phyloP scores from a whole-genome alignment of 2,888 invertebrate genomes.

The Drosophila macrospina region DNA sequence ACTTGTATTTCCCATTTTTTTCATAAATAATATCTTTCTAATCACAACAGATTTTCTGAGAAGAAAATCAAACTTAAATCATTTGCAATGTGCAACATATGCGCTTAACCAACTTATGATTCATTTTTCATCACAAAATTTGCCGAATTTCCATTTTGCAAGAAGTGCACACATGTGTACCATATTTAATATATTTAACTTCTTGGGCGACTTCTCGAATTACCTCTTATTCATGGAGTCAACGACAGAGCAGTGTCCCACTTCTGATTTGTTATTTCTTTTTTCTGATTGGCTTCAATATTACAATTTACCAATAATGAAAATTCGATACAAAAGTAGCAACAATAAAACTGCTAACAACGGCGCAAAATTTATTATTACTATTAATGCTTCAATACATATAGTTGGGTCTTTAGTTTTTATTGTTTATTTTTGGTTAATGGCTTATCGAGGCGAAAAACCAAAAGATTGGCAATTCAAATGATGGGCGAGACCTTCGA shows the following conservation, averaged over 20 bases:
- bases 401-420: slow-evolving; percentile 9
- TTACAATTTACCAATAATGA: slow-evolving; percentile 66
- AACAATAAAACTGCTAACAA: slow-evolving; percentile 55
- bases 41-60: too few relatives aligned
- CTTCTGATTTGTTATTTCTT: slow-evolving; percentile 47
- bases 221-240: slow-evolving; percentile 25
- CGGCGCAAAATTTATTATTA: slow-evolving; percentile 50
- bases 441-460: slow-evolving; percentile 43
- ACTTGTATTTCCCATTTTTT: too few relatives aligned
- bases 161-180: slow-evolving; percentile 3
- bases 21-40: too few relatives aligned
- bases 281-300: slow-evolving; percentile 38
- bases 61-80: neutral
- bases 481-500: slow-evolving; percentile 66
- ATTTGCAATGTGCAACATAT: neutral
- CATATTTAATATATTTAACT: slow-evolving; percentile 13
- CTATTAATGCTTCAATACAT: slow-evolving; percentile 46
- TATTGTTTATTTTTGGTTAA: slow-evolving; percentile 26
- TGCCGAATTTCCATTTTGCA: slow-evolving; percentile 32
- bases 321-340: slow-evolving; percentile 60
- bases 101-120: slow-evolving; percentile 19
- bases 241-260: slow-evolving; percentile 60
- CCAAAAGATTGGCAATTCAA: slow-evolving; percentile 66
- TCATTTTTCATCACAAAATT: slow-evolving; percentile 29
- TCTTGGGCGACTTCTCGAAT: slow-evolving; percentile 43